Conservation (phyloP, 2,113 vertebrate species). For the Atrichornis clamosus region DNA sequence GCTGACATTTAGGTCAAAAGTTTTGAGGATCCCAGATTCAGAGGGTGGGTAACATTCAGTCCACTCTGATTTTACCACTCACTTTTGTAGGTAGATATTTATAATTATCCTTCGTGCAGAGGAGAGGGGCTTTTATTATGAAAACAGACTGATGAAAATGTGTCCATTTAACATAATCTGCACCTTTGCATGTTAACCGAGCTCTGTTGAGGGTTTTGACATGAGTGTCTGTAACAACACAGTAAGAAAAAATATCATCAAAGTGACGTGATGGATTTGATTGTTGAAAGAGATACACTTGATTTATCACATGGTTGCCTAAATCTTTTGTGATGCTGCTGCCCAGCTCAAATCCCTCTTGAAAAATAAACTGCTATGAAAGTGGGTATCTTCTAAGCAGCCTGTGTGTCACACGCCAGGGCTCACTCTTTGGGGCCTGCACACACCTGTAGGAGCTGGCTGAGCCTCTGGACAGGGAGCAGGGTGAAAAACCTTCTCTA, state of each 20-base stretch:
- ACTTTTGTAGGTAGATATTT: background rate
- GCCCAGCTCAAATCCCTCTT: background rate
- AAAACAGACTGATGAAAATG: background rate
- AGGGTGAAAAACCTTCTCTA: background rate
- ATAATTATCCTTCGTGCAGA: background rate
- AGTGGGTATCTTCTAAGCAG: background rate
- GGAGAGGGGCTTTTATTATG: background rate
- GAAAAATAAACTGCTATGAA: background rate
- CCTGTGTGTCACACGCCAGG: background rate
- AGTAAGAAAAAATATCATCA: background rate
- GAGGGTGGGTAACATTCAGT: background rate
- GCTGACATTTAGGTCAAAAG: background rate
- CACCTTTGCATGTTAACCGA: background rate
- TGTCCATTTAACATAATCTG: background rate
- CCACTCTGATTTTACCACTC: background rate
- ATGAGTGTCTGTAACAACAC: background rate
- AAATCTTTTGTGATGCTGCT: background rate
- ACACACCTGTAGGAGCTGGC: background rate
- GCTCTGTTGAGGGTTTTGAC: background rate
- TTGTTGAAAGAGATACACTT: background rate
- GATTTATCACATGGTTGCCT: background rate
- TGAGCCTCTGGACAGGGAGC: background rate
- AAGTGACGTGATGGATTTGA: background rate
- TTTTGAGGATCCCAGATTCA: background rate
- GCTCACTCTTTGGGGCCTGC: background rate